These are phyloP conservation scores for Drosophila flavopinicola DNA, from an alignment of 2,888 invertebrate genomes.

Conservation along the genomic window DNA sequence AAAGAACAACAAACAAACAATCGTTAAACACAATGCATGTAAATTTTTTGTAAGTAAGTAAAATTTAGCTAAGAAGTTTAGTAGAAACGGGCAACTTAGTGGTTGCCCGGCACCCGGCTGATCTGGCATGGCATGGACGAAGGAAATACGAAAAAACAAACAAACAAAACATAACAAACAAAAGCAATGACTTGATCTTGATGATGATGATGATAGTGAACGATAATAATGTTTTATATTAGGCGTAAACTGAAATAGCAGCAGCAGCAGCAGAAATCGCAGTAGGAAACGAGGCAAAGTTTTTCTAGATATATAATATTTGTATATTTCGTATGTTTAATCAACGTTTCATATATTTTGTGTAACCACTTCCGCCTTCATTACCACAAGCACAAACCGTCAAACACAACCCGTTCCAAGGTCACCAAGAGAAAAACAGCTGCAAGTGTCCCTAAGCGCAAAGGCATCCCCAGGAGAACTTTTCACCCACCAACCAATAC, in stretches of 20 bases:
- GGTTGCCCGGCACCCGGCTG: slow-evolving; percentile 75
- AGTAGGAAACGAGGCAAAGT: slow-evolving; percentile 27
- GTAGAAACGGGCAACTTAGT: slow-evolving; percentile 71
- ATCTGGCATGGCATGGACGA: slow-evolving; percentile 78
- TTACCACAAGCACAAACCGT: slow-evolving; percentile 8
- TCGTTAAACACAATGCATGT: slow-evolving; percentile 30
- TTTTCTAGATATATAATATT: slow-evolving; percentile 25
- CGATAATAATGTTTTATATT: slow-evolving; percentile 35
- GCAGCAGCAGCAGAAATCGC: slow-evolving; percentile 21
- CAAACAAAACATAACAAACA: slow-evolving; percentile 49
- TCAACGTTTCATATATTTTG: slow-evolving; percentile 43
- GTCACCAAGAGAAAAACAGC: neutral
- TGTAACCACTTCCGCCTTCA: slow-evolving; percentile 17
- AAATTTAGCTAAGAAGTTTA: slow-evolving; percentile 73
- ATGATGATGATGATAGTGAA: slow-evolving; percentile 37
- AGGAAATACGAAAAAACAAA: slow-evolving; percentile 67
- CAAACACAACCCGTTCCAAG: slow-evolving; percentile 7
- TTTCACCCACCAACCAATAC: slow-evolving; percentile 4
- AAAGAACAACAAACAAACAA: slow-evolving; percentile 27
- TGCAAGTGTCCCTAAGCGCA: slow-evolving; percentile 12
- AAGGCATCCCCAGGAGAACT: slow-evolving; percentile 39
- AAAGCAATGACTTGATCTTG: slow-evolving; percentile 71
- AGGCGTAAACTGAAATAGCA: slow-evolving; percentile 32
- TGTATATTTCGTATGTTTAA: slow-evolving; percentile 37
- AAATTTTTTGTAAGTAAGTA: slow-evolving; percentile 70